Evolutionary conservation across 2,113 vertebrate species (phyloP).

Genomic region (Caloenas nicobarica): DNA sequence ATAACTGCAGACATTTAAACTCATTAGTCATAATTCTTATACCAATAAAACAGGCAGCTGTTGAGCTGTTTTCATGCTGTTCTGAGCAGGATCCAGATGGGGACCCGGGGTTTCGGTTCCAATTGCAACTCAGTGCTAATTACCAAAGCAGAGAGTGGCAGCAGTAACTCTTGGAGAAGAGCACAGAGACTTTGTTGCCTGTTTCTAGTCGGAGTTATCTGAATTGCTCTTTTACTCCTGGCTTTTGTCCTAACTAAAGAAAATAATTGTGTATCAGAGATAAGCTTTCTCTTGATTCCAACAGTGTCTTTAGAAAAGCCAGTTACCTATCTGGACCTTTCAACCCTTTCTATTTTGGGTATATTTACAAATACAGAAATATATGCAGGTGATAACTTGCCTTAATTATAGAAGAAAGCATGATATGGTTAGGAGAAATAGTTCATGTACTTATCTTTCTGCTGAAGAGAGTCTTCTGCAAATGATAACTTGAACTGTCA

Average conservation of each 20-base stretch:
- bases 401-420: not conserved
- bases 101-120: not conserved
- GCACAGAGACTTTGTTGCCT: not conserved
- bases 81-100: not conserved
- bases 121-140: not conserved
- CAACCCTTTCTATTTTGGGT: not conserved
- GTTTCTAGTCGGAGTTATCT: not conserved
- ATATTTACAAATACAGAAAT: not conserved
- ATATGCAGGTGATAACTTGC: not conserved
- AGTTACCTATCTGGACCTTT: not conserved
- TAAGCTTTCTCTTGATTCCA: not conserved
- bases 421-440: not conserved
- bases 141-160: not conserved
- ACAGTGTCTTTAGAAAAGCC: not conserved
- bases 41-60: not conserved
- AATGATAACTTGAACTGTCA: not conserved
- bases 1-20: not conserved
- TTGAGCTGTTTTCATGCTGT: not conserved
- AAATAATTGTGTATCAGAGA: not conserved
- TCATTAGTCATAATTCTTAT: not conserved
- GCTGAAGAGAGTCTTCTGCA: not conserved
- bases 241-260: not conserved
- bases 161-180: not conserved
- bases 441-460: not conserved
- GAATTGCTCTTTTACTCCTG: rapidly evolving